Evolutionary conservation across 1,140 invertebrate species (phyloP).

Genomic region (Eciton burchellii): DNA sequence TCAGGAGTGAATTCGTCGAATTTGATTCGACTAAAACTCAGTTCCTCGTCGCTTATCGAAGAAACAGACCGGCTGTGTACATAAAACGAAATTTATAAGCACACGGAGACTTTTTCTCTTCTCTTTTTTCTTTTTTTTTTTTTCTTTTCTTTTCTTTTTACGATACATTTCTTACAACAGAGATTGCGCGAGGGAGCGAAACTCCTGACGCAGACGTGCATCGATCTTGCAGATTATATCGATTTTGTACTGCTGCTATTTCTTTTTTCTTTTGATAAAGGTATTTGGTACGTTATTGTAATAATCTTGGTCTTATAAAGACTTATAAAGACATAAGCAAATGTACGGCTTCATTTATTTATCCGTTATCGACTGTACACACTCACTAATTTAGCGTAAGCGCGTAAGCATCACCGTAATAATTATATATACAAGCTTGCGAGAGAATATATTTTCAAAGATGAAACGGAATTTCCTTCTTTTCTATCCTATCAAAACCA

Average conservation of each 20-base stretch:
- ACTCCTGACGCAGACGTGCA: constrained; percentile 15
- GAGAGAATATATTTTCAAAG: constrained; percentile 5
- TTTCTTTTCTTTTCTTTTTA: constrained; percentile 56
- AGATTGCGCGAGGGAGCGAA: not conserved
- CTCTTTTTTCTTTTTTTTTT: constrained; percentile 53
- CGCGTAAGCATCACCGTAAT: not conserved
- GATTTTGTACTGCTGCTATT: constrained; percentile 66
- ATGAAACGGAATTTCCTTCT: not conserved
- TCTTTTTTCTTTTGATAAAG: constrained; percentile 46
- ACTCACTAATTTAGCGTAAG: constrained; percentile 2
- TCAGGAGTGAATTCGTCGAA: not conserved
- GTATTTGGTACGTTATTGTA: constrained; percentile 70
- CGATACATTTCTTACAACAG: constrained; percentile 33
- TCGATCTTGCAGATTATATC: constrained; percentile 27
- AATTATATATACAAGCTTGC: not conserved
- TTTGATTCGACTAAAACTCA: constrained; percentile 32
- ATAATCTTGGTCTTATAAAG: constrained; percentile 68
- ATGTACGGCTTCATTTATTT: constrained; percentile 32
- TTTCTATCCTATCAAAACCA: not conserved
- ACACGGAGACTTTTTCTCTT: not conserved
- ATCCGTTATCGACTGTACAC: not conserved
- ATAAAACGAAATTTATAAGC: constrained; percentile 1
- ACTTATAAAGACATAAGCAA: constrained; percentile 47
- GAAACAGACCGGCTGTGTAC: constrained; percentile 26
- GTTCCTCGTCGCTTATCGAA: constrained; percentile 53